phyloP scores from a whole-genome alignment of 2,797 vertebrate genomes.

The Distichodus sexfasciatus region DNA sequence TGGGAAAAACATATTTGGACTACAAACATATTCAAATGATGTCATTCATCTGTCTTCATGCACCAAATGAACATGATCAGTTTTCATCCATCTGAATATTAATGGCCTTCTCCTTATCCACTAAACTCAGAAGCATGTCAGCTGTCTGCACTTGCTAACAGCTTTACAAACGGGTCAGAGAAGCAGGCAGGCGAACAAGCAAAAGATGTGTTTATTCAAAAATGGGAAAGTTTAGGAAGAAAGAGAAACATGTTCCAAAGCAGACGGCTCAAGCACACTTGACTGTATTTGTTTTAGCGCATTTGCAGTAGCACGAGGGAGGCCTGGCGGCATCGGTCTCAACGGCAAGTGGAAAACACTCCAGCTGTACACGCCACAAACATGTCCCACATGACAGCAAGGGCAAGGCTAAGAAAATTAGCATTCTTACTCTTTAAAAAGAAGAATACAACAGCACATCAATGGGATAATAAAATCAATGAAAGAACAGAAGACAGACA shows the following conservation, averaged over 20 bases:
- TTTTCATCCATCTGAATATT: too few relatives aligned
- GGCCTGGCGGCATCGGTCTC: neutral
- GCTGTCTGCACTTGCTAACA: neutral
- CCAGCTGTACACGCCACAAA: neutral
- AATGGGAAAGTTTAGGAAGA: neutral
- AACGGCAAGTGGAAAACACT: neutral
- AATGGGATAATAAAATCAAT: too few relatives aligned
- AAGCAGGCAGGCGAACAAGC: neutral
- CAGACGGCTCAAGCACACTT: neutral
- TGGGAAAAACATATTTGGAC: too few relatives aligned
- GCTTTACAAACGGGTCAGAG: neutral
- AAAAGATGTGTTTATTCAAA: constrained; percentile 20
- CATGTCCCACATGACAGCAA: neutral
- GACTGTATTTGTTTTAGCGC: neutral
- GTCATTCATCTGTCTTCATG: too few relatives aligned
- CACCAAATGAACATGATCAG: too few relatives aligned
- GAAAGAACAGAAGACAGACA: too few relatives aligned
- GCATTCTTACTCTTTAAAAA: too few relatives aligned
- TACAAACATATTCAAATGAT: neutral
- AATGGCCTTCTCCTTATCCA: too few relatives aligned
- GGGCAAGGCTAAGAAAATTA: too few relatives aligned
- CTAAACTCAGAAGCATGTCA: too few relatives aligned
- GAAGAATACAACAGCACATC: too few relatives aligned
- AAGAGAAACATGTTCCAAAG: neutral
- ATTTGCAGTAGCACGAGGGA: neutral